Percentiles rank a stretch among this genome's conserved stretches.
These are phyloP conservation scores for Elephas maximus DNA, from an alignment of 2,113 vertebrate genomes.

Conservation along the genomic window DNA sequence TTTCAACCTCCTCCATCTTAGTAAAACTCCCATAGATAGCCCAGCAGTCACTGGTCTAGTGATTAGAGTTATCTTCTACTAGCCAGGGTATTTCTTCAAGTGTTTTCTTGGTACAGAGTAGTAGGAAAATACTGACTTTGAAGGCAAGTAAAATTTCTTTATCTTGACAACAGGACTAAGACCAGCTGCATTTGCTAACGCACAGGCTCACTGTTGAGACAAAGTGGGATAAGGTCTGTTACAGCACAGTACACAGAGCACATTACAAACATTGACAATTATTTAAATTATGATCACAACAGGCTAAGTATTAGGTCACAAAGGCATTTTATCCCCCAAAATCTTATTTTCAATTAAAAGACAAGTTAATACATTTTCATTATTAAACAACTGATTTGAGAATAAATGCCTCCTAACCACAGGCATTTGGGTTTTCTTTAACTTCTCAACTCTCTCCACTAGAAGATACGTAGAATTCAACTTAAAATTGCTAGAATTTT, in stretches of 20 bases:
- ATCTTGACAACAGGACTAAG: constrained; percentile 18
- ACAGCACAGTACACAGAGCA: not conserved
- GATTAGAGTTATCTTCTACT: not conserved
- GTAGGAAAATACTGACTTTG: not conserved
- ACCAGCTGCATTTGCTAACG: not conserved
- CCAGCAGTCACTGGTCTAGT: not conserved
- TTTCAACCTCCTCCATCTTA: not conserved
- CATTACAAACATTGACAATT: not conserved
- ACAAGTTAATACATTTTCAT: constrained; percentile 9
- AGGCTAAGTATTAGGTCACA: not conserved
- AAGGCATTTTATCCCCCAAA: not conserved
- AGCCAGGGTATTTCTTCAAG: not conserved
- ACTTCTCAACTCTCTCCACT: constrained; percentile 21
- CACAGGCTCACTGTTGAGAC: not conserved
- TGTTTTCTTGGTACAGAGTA: not conserved
- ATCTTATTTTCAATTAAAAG: constrained; percentile 3
- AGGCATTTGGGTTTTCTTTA: not conserved
- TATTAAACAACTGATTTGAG: constrained; percentile 6
- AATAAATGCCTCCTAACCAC: constrained; percentile 29
- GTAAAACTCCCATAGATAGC: not conserved
- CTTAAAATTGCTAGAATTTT: constrained; percentile 18
- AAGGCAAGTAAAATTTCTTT: constrained; percentile 42
- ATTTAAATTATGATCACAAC: not conserved
- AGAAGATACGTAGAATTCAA: constrained; percentile 27
- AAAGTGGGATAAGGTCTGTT: not conserved